Conservation (phyloP, 2,113 vertebrate genomes). For the Ivindomyrus marchei region DNA sequence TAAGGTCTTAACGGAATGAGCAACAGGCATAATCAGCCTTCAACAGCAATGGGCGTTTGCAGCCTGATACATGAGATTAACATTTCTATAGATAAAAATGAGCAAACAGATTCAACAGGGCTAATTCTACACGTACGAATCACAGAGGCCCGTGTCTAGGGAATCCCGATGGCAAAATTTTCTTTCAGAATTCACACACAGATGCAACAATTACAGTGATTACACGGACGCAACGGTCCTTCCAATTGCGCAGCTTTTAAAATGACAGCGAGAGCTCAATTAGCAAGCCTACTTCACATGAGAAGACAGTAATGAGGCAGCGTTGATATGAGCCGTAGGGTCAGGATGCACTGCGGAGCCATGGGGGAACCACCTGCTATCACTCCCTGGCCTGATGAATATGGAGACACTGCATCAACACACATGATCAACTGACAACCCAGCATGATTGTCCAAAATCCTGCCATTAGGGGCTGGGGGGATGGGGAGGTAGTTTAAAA, state of each 20-base stretch:
- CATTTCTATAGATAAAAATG: not conserved
- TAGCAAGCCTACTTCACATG: slow-evolving; percentile 23
- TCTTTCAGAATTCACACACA: slow-evolving; percentile 36
- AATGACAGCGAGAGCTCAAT: slow-evolving; percentile 20
- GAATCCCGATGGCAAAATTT: slow-evolving; percentile 36
- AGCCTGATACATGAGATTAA: not conserved
- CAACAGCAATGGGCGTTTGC: not conserved
- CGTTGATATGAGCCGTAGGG: not conserved
- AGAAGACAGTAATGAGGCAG: slow-evolving; percentile 11
- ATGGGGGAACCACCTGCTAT: not conserved
- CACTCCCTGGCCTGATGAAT: not conserved
- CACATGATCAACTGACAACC: not conserved
- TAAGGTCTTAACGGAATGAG: not conserved
- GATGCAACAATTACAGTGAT: slow-evolving; percentile 52
- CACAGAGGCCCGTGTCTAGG: slow-evolving; percentile 40
- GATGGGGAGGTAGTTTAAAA: not conserved
- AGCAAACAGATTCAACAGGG: not conserved
- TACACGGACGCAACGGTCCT: slow-evolving; percentile 42
- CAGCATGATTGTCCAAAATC: not conserved
- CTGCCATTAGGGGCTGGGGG: not conserved
- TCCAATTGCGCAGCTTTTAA: slow-evolving; percentile 42
- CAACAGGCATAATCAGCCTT: not conserved
- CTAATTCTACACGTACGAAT: slow-evolving; percentile 38
- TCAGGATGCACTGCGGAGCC: not conserved
- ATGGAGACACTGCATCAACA: not conserved